phyloP scores from a whole-genome alignment of 2,888 invertebrate species.

The Dryomyza anilis region DNA sequence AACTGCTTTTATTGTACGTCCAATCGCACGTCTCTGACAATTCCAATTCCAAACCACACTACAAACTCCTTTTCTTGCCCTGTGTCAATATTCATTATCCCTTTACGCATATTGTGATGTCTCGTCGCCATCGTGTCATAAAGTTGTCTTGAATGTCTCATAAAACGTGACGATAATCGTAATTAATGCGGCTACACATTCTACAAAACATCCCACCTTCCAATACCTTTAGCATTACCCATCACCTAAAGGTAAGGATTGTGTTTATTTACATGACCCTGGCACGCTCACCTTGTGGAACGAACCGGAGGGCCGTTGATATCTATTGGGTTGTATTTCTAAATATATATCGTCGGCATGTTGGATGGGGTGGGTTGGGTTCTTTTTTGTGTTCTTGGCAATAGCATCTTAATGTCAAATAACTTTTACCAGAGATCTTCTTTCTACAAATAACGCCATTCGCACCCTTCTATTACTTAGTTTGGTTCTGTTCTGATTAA shows the following conservation, averaged over 20 bases:
- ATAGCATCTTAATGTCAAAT: not conserved
- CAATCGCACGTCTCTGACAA: too few species aligned
- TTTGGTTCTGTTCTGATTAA: slow-evolving; percentile 5
- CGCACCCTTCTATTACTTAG: too few species aligned
- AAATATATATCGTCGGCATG: too few species aligned
- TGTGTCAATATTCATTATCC: slow-evolving; percentile 61
- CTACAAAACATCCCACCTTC: too few species aligned
- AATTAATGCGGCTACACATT: slow-evolving; percentile 56
- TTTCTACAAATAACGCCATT: too few species aligned
- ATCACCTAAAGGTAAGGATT: not conserved
- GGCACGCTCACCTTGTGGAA: not conserved
- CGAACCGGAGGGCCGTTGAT: not conserved
- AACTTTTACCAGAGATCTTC: not conserved
- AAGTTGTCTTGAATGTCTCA: slow-evolving; percentile 60
- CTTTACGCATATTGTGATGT: slow-evolving; percentile 41
- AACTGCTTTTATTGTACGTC: too few species aligned
- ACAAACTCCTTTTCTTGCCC: too few species aligned
- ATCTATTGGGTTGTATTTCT: not conserved
- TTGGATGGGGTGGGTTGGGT: not conserved
- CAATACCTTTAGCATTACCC: too few species aligned
- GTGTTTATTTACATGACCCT: too few species aligned
- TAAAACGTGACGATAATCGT: slow-evolving; percentile 63
- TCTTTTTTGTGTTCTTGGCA: not conserved
- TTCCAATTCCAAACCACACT: too few species aligned
- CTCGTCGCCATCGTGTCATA: slow-evolving; percentile 50